Evolutionary conservation across 2,888 invertebrate species (phyloP).

Genomic region (Blastobasis adustella): DNA sequence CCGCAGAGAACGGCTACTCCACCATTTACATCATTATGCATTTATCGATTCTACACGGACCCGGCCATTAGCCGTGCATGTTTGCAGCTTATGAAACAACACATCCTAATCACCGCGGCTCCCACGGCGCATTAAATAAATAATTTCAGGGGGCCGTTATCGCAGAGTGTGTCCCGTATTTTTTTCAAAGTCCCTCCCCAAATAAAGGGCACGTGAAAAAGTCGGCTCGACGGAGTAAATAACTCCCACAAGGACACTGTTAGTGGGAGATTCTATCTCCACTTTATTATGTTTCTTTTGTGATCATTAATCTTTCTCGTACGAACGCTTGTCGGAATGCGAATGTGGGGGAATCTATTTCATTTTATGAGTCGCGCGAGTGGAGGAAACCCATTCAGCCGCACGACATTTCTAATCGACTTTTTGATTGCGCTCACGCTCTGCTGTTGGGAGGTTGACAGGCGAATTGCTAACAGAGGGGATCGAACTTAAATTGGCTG

Average conservation of each 20-base stretch:
- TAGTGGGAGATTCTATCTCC: conserved; percentile 74
- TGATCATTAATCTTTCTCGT: conserved; percentile 76
- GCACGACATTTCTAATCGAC: conserved; percentile 73
- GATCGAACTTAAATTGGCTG: conserved; percentile 25
- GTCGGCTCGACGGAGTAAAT: conserved; percentile 65
- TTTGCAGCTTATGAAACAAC: conserved; percentile 24
- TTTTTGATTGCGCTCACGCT: conserved; percentile 70
- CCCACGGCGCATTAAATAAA: conserved; percentile 2
- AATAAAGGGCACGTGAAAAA: conserved; percentile 67
- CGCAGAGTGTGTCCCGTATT: conserved; percentile 10
- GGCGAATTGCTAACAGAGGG: conserved; percentile 34
- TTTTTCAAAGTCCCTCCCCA: conserved; percentile 39
- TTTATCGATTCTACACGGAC: conserved; percentile 46
- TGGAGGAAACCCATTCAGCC: conserved; percentile 66
- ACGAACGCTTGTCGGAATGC: conserved; percentile 75
- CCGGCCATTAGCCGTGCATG: conserved; percentile 28
- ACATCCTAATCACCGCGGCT: not conserved
- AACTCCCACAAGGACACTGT: conserved; percentile 74
- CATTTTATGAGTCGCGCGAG: conserved; percentile 73
- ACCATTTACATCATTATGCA: conserved; percentile 26
- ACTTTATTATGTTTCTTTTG: conserved; percentile 75
- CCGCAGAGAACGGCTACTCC: conserved; percentile 18
- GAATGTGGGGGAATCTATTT: conserved; percentile 76
- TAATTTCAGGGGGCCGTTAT: conserved; percentile 2
- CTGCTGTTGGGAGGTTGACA: conserved; percentile 46